Conservation (phyloP, 2,113 vertebrate species). For the Tor tambroides region DNA sequence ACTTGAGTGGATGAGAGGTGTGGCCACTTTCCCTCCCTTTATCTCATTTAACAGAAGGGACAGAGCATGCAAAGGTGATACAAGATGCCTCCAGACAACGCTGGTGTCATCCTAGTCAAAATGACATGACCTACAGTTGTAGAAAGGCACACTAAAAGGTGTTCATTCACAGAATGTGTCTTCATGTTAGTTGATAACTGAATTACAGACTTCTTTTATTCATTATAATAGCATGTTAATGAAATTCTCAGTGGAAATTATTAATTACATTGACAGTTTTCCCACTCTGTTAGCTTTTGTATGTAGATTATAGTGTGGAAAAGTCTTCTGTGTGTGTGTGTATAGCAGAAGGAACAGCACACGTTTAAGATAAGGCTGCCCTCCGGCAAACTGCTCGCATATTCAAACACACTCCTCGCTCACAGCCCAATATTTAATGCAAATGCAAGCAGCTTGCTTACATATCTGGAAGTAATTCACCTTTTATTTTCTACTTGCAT, state of each 20-base stretch:
- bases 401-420: conserved; percentile 8
- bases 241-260: background rate
- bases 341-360: conserved; percentile 8
- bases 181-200: background rate
- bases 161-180: background rate
- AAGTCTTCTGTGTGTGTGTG: conserved; percentile 14
- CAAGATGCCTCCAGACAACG: background rate
- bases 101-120: background rate
- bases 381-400: conserved; percentile 25
- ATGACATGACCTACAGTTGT: background rate
- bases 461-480: conserved; percentile 36
- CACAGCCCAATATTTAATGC: conserved; percentile 31
- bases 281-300: background rate
- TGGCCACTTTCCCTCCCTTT: background rate
- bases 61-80: conserved; percentile 11
- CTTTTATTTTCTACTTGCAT: conserved; percentile 6
- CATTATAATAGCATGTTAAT: background rate
- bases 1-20: background rate
- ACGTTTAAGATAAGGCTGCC: conserved; percentile 34
- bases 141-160: background rate
- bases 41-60: background rate
- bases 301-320: conserved; percentile 12
- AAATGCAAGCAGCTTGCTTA: conserved; percentile 17
- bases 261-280: background rate
- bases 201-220: background rate